Percentiles rank a stretch among this genome's conserved stretches.
These are phyloP conservation scores for Monomorium pharaonis DNA, from an alignment of 1,140 invertebrate genomes.

Conservation along the genomic window DNA sequence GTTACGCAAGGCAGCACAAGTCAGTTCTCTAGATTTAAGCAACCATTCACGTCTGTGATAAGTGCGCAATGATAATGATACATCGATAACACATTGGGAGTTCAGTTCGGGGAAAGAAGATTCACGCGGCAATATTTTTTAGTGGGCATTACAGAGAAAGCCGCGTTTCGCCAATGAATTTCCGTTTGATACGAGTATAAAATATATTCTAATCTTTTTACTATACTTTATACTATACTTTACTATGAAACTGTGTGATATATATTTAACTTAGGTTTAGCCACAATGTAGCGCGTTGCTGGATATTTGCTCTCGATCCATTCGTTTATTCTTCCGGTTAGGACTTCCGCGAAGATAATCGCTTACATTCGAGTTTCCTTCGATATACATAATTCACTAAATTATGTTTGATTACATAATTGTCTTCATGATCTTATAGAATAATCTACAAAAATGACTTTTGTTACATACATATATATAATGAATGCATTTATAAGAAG, in stretches of 20 bases:
- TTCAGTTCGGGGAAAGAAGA: not conserved
- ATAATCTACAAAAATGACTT: not conserved
- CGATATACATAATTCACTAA: constrained; percentile 12
- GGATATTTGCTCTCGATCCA: not conserved
- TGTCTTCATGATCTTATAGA: not conserved
- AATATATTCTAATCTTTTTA: constrained; percentile 60
- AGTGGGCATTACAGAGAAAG: constrained; percentile 44
- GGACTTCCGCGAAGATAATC: not conserved
- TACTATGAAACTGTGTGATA: constrained; percentile 21
- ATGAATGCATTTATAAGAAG: not conserved
- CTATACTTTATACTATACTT: too few species aligned
- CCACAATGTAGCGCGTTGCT: not conserved
- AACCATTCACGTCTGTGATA: constrained; percentile 73
- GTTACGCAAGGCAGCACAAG: not conserved
- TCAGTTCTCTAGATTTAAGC: constrained; percentile 61
- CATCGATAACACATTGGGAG: constrained; percentile 26
- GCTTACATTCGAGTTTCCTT: not conserved
- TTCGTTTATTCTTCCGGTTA: constrained; percentile 17
- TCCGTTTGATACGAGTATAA: constrained; percentile 48
- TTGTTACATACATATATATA: too few species aligned
- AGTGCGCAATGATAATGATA: constrained; percentile 61
- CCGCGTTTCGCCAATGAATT: constrained; percentile 31
- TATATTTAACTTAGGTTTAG: constrained; percentile 57
- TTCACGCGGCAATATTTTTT: constrained; percentile 42
- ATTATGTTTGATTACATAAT: constrained; percentile 10